phyloP scores from a whole-genome alignment of 2,888 invertebrate species.

The Stomorhina lunata region DNA sequence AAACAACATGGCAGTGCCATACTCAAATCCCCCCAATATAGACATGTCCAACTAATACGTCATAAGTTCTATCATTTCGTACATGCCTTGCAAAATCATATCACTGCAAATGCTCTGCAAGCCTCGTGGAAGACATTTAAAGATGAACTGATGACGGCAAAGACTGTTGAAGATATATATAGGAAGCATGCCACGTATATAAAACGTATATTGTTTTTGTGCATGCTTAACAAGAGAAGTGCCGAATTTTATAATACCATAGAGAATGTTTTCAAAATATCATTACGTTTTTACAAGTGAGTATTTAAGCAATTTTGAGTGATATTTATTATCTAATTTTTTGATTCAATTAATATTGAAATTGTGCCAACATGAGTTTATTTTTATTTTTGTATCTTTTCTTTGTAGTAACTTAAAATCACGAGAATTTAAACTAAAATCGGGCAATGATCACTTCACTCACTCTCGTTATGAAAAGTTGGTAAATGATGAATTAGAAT shows the following conservation, averaged over 20 bases:
- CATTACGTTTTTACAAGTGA: constrained; percentile 82
- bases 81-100: constrained; percentile 87
- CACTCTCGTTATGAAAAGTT: constrained; percentile 78
- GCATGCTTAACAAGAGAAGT: constrained; percentile 86
- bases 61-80: constrained; percentile 89
- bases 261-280: constrained; percentile 86
- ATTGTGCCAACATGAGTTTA: constrained; percentile 30
- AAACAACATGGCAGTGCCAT: constrained; percentile 81
- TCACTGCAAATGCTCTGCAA: constrained; percentile 88
- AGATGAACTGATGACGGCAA: constrained; percentile 83
- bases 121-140: constrained; percentile 88
- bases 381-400: background rate
- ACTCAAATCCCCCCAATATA: constrained; percentile 85
- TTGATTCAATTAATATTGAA: background rate
- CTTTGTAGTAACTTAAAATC: constrained; percentile 75
- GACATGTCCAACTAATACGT: constrained; percentile 85
- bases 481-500: constrained; percentile 76
- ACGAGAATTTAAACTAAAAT: constrained; percentile 72
- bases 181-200: constrained; percentile 87
- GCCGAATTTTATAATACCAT: constrained; percentile 85
- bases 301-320: constrained; percentile 55
- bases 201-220: constrained; percentile 87
- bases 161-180: constrained; percentile 87
- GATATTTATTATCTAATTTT: constrained; percentile 28
- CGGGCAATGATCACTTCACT: constrained; percentile 71